Evolutionary conservation across 2,888 invertebrate genomes (phyloP).

Genomic region (Trachelus stipa): DNA sequence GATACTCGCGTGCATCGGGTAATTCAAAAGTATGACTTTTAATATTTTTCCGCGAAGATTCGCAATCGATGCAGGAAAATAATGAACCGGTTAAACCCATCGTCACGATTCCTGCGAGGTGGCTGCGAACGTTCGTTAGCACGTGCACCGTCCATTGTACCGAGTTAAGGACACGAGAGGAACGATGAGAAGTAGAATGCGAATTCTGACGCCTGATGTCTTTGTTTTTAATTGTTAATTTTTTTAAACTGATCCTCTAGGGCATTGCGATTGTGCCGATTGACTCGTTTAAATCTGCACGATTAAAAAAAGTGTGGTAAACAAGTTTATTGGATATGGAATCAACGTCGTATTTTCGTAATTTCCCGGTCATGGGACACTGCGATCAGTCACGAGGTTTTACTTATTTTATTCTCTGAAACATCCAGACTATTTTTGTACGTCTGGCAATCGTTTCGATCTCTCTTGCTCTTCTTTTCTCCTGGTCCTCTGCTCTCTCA

Average conservation of each 20-base stretch:
- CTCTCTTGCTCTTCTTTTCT: slow-evolving; percentile 18
- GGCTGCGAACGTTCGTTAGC: neutral
- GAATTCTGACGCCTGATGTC: neutral
- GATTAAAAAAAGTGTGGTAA: neutral
- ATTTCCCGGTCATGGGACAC: neutral
- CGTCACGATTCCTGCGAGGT: neutral
- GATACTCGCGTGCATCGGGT: neutral
- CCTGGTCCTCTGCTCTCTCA: slow-evolving; percentile 18
- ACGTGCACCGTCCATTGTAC: neutral
- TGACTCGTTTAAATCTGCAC: neutral
- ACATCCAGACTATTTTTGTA: neutral
- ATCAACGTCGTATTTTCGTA: neutral
- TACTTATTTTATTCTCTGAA: neutral
- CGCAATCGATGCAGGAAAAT: neutral
- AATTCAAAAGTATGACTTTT: neutral
- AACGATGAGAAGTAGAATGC: neutral
- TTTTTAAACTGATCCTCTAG: neutral
- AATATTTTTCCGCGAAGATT: neutral
- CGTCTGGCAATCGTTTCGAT: neutral
- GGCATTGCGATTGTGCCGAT: neutral
- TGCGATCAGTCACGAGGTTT: neutral
- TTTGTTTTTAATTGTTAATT: neutral
- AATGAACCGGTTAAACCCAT: neutral
- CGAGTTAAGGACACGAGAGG: neutral
- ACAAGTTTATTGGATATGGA: slow-evolving; percentile 30